A percentile compares a stretch with the other conserved stretches of the same genome.
These are phyloP conservation scores for Julus scandinavius DNA, from an alignment of 2,888 invertebrate species.

Conservation along the genomic window DNA sequence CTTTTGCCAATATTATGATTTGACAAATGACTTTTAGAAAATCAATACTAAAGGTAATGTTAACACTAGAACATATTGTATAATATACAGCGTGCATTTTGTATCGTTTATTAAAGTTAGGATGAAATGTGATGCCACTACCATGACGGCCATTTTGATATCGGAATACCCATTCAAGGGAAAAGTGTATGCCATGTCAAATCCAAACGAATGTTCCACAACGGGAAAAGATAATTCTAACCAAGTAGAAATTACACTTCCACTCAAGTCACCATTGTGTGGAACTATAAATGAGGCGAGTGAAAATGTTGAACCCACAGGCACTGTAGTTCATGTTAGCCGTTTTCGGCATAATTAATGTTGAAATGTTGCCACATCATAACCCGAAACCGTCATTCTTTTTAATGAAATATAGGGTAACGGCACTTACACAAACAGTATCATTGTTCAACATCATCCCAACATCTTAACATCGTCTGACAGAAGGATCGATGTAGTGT, in stretches of 20 bases:
- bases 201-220: constrained; percentile 59
- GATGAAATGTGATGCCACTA: constrained; percentile 60
- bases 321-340: background rate
- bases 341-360: constrained; percentile 5
- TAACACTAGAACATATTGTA: too few relatives aligned
- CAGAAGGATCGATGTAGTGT: constrained; percentile 60
- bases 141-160: constrained; percentile 60
- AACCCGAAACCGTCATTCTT: background rate
- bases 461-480: constrained; percentile 60
- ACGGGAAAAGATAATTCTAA: constrained; percentile 56
- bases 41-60: too few relatives aligned
- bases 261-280: constrained; percentile 59
- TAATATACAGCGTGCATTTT: background rate
- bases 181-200: constrained; percentile 59
- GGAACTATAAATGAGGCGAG: constrained; percentile 60
- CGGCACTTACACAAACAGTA: constrained; percentile 60
- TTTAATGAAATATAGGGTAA: constrained; percentile 59
- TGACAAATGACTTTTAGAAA: too few relatives aligned
- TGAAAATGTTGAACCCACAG: background rate
- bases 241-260: constrained; percentile 59
- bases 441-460: constrained; percentile 61
- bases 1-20: too few relatives aligned
- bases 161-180: constrained; percentile 59
- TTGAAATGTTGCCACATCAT: background rate
- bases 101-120: constrained; percentile 57